phyloP scores from a whole-genome alignment of 2,797 vertebrate species.

The Enteromius treurensis region DNA sequence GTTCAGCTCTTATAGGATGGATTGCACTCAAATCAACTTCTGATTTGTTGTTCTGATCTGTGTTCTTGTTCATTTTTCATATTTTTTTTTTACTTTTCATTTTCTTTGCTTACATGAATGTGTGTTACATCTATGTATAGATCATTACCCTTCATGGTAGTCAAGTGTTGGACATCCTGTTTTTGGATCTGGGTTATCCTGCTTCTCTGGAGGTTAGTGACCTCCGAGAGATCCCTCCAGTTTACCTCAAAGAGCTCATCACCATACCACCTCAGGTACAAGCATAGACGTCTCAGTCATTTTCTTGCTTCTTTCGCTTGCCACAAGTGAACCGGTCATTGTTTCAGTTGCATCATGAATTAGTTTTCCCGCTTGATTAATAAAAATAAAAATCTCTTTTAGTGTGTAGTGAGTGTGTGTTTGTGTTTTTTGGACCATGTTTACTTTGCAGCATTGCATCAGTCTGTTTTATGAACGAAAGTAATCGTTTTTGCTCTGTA shows the following conservation, averaged over 20 bases:
- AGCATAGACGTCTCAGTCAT: neutral
- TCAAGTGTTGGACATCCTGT: constrained; percentile 86
- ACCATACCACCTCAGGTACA: constrained; percentile 89
- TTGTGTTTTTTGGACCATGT: neutral
- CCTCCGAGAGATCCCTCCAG: constrained; percentile 86
- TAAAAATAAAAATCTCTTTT: neutral
- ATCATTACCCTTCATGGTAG: constrained; percentile 86
- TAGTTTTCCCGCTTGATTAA: neutral
- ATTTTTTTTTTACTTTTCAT: neutral
- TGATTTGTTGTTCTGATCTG: neutral
- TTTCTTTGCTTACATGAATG: neutral
- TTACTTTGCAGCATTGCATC: neutral
- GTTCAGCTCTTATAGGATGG: neutral
- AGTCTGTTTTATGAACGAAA: neutral
- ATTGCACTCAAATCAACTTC: neutral
- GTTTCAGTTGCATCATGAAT: neutral
- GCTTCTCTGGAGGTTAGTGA: constrained; percentile 89
- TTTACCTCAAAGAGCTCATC: constrained; percentile 79
- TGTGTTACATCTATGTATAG: constrained; percentile 69
- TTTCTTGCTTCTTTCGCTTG: neutral
- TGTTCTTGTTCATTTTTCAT: neutral
- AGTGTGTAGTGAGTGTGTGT: neutral
- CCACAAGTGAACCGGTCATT: neutral
- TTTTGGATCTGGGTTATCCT: constrained; percentile 84
- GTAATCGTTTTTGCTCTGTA: constrained; percentile 59